A percentile compares a stretch with the other conserved stretches of the same genome.
Evolutionary conservation across 2,797 vertebrate species (phyloP).

Genomic region (Novumbra hubbsi): DNA sequence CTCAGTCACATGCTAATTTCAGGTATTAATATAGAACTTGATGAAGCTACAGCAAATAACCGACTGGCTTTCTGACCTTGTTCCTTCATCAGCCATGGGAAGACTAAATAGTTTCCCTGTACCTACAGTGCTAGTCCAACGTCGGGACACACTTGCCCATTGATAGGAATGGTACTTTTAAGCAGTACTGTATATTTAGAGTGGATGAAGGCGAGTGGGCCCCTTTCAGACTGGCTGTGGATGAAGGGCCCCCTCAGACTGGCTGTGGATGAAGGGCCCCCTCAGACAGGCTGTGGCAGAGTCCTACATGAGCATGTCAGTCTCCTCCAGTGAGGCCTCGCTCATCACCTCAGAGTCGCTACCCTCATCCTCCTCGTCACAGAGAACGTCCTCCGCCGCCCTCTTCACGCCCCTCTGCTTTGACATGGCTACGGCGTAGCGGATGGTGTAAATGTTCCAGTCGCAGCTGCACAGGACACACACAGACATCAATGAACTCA

Average conservation of each 20-base stretch:
- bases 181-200: too few species aligned
- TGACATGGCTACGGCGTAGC: constrained; percentile 81
- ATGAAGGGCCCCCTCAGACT: too few species aligned
- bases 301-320: constrained; percentile 4
- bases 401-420: constrained; percentile 86
- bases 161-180: too few species aligned
- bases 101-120: neutral
- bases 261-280: neutral
- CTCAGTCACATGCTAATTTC: neutral
- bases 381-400: constrained; percentile 45
- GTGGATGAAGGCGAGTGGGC: neutral
- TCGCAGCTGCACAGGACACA: constrained; percentile 81
- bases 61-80: neutral
- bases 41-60: neutral
- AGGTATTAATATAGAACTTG: neutral
- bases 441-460: constrained; percentile 92
- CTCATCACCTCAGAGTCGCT: constrained; percentile 47
- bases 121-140: too few species aligned
- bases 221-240: too few species aligned
- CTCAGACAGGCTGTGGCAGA: neutral
- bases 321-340: constrained; percentile 5
- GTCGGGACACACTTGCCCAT: too few species aligned
- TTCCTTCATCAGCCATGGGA: neutral
- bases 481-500: constrained; percentile 6
- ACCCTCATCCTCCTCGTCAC: constrained; percentile 53